These are phyloP conservation scores for Gambusia holbrooki DNA, from an alignment of 2,113 vertebrate genomes.

Conservation along the genomic window DNA sequence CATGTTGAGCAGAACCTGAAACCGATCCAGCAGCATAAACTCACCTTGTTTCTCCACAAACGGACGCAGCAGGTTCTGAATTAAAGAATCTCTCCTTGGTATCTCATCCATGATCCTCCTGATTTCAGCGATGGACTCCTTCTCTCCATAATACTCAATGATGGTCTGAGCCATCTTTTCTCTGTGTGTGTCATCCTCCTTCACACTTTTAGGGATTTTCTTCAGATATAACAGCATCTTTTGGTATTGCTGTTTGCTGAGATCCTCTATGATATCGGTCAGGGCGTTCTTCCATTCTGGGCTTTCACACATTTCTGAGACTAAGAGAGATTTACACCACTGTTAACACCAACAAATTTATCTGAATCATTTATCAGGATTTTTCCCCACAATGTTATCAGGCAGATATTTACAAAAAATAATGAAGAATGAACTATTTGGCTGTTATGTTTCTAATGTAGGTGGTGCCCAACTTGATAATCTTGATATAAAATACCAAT, in stretches of 20 bases:
- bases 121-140: not conserved
- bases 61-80: conserved; percentile 24
- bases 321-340: no score
- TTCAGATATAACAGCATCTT: not conserved
- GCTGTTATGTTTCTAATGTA: no score
- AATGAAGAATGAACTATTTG: no score
- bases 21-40: not conserved
- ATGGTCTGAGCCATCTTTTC: not conserved
- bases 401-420: no score
- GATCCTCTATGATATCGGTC: conserved; percentile 17
- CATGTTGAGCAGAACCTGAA: no score
- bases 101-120: accelerated
- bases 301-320: no score
- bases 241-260: accelerated
- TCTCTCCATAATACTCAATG: not conserved
- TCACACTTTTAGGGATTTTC: not conserved
- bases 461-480: no score
- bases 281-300: no score
- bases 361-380: no score
- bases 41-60: conserved; percentile 11
- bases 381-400: no score
- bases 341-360: no score
- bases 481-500: no score
- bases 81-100: accelerated
- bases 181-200: accelerated